phyloP scores from a whole-genome alignment of 2,888 invertebrate species.

The Conomelus anceps region DNA sequence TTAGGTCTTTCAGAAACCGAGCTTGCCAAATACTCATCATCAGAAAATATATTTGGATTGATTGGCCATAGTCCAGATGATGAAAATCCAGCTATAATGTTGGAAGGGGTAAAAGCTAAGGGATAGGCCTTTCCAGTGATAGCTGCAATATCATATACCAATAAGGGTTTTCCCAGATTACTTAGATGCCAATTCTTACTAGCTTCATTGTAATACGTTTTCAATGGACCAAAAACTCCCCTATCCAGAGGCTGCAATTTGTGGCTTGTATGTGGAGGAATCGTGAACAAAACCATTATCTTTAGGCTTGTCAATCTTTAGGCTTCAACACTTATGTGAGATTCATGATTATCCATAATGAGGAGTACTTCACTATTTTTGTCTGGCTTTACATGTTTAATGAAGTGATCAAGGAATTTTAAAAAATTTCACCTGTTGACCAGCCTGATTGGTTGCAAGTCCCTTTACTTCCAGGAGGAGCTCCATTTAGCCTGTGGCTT shows the following conservation, averaged over 20 bases:
- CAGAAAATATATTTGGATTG: no score
- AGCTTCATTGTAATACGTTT: slow-evolving; percentile 21
- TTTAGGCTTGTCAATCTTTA: slow-evolving; percentile 9
- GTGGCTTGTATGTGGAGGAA: no score
- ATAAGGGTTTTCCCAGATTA: no score
- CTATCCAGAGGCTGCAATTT: no score
- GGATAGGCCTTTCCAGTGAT: no score
- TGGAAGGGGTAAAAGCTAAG: no score
- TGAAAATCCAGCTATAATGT: no score
- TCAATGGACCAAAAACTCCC: slow-evolving; percentile 32
- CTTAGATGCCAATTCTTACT: slow-evolving; percentile 23
- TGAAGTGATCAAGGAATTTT: slow-evolving; percentile 28
- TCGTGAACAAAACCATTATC: slow-evolving; percentile 21
- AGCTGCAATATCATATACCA: no score
- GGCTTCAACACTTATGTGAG: slow-evolving; percentile 20
- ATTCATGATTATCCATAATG: slow-evolving; percentile 39
- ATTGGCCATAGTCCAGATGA: no score
- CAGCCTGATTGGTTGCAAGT: slow-evolving; percentile 29
- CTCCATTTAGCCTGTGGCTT: neutral
- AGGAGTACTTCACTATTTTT: slow-evolving; percentile 35
- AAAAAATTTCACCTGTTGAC: slow-evolving; percentile 27
- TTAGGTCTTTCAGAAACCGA: no score
- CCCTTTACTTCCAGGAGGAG: slow-evolving; percentile 21
- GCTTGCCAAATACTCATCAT: no score
- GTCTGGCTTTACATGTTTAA: slow-evolving; percentile 30